Percentiles rank a stretch among this genome's conserved stretches.
These are phyloP conservation scores for Anguilla rostrata DNA, from an alignment of 2,113 vertebrate species.

Conservation along the genomic window DNA sequence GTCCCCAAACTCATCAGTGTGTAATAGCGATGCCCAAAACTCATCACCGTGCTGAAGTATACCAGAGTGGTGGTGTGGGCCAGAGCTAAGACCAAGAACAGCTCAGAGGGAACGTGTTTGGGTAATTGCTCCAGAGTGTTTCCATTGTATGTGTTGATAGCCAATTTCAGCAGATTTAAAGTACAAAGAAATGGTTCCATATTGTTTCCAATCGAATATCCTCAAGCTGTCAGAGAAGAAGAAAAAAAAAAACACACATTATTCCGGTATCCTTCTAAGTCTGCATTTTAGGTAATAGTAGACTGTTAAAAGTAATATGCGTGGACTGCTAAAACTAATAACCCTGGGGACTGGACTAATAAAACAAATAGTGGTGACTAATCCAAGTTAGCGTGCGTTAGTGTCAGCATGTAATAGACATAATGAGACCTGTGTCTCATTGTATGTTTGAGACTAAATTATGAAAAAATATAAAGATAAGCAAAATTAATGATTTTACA, in stretches of 20 bases:
- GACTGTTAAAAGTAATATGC: neutral
- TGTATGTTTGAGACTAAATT: neutral
- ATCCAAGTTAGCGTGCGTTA: neutral
- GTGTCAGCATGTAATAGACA: too few species aligned
- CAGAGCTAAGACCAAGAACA: neutral
- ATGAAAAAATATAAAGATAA: neutral
- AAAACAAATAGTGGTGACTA: neutral
- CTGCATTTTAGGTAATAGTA: neutral
- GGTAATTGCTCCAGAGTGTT: conserved; percentile 1
- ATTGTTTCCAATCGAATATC: conserved; percentile 2
- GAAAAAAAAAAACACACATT: neutral
- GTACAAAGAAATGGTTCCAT: neutral
- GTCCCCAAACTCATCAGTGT: neutral
- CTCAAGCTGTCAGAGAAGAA: neutral
- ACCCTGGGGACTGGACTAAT: neutral
- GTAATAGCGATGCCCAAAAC: too few species aligned
- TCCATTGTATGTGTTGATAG: conserved; percentile 9
- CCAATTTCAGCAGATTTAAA: conserved; percentile 3
- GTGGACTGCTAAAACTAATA: neutral
- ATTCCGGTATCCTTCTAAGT: neutral
- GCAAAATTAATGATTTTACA: neutral
- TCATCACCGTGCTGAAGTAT: neutral
- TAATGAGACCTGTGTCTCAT: neutral
- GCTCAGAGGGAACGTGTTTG: neutral
- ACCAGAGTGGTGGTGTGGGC: neutral